Evolutionary conservation across 2,888 invertebrate species (phyloP), one percentile per base, ranked within the genome.

Genomic region (Acanthosoma haemorrhoidale): DNA sequence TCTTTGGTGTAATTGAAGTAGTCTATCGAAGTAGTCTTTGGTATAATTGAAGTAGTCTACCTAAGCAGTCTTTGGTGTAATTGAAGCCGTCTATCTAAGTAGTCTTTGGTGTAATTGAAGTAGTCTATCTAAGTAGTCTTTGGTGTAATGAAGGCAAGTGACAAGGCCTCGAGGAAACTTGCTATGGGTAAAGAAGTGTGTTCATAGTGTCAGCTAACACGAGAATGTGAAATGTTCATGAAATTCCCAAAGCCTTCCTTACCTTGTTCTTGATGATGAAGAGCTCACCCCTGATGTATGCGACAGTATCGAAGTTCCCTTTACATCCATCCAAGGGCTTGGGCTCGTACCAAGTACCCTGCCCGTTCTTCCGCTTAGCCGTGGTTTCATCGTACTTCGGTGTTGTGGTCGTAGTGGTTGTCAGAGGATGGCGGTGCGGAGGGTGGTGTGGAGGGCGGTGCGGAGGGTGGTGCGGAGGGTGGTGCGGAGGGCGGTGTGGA

Each of bases 261-360:
- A 84, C 85, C 75, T 82, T 76, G 67, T 80, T 82, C 78, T 86
- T 87, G 76, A 87, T 86, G 70, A 87, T 80, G 77, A 86, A 86
- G 18, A 87, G 76, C 76, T 85, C 84, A 25, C 81, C 81, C 68
- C 85, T 77, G 41, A 91, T 81, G 69, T 84, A 83, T 43, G 88
- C 84, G 32, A 89, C 82, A n/a, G 88, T 86, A 79, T 90, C 87
- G 77, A 87, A 88, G 77, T 83, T 81, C 41, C 88, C 86, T 76
- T 83, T 81, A 78, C 90, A 91, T 58, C 89, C 84, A 78, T 88
- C 84, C 75, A 25, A 15, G 6, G 59, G 31, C 16, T 36, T 38
- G 1, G 16, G 5, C 2, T 25, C 68, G 13, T 59, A 15, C 39
- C 31, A 39, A 8, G 38, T 25, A 1, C 68, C 59, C n/a, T 39